Percentiles rank a stretch among this genome's conserved stretches.
These are phyloP conservation scores for Rhynchonycteris naso DNA, from an alignment of 2,797 vertebrate genomes.

Conservation along the genomic window DNA sequence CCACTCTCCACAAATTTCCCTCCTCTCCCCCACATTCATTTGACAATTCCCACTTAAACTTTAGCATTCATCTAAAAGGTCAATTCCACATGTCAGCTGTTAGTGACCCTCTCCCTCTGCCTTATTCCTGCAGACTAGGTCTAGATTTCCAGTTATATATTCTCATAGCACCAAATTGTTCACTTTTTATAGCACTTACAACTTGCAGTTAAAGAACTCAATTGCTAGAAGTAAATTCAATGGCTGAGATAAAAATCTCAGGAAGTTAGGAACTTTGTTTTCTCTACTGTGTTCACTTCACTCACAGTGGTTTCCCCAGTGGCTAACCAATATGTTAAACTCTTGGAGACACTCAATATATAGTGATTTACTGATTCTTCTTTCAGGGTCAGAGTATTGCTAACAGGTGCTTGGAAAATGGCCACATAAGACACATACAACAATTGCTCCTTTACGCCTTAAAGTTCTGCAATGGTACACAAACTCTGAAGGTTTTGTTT, in stretches of 20 bases:
- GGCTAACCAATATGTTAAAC: background rate
- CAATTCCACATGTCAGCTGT: background rate
- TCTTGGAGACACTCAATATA: background rate
- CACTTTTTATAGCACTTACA: constrained; percentile 27
- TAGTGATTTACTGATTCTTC: background rate
- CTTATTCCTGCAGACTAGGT: background rate
- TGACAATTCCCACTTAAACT: background rate
- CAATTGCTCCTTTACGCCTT: background rate
- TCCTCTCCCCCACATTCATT: background rate
- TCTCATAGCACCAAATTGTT: background rate
- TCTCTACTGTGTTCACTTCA: constrained; percentile 5
- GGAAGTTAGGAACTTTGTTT: background rate
- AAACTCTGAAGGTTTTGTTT: background rate
- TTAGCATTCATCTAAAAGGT: background rate
- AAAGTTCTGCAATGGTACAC: background rate
- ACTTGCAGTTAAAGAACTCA: background rate
- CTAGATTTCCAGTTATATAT: background rate
- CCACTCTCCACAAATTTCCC: background rate
- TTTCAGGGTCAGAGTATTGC: constrained; percentile 4
- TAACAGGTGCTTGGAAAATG: background rate
- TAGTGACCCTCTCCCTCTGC: background rate
- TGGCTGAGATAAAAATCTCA: background rate
- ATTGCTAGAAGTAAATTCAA: background rate
- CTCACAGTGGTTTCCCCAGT: background rate
- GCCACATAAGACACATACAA: background rate